Percentiles rank a stretch among this genome's conserved stretches.
Evolutionary conservation across 1,140 invertebrate species (phyloP).

Genomic region (Ylistrum balloti): DNA sequence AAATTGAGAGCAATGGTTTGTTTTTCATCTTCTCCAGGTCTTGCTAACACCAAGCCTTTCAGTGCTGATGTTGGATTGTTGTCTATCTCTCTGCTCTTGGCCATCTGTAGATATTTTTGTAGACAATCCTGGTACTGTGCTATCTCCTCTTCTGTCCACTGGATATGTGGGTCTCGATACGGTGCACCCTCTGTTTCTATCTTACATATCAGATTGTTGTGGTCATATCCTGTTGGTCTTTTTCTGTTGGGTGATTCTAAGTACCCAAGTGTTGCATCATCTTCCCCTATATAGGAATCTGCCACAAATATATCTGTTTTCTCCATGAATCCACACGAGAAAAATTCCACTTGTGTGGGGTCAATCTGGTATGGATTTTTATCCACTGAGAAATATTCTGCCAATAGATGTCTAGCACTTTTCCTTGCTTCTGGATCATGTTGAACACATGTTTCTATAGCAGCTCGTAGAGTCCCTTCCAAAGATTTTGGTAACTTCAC

Average conservation of each 20-base stretch:
- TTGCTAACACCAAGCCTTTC: slow-evolving; percentile 49
- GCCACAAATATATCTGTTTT: slow-evolving; percentile 67
- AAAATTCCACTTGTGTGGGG: slow-evolving; percentile 57
- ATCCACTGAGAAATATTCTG: slow-evolving; percentile 48
- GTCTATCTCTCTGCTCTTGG: slow-evolving; percentile 58
- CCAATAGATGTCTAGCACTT: slow-evolving; percentile 41
- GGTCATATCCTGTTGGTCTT: slow-evolving; percentile 60
- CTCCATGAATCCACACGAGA: slow-evolving; percentile 64
- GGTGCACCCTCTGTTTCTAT: slow-evolving; percentile 58
- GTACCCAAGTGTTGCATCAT: slow-evolving; percentile 45
- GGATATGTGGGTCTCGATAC: slow-evolving; percentile 50
- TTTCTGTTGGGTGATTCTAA: slow-evolving; percentile 43
- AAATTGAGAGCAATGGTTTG: slow-evolving; percentile 57
- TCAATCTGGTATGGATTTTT: slow-evolving; percentile 58
- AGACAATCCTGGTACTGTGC: slow-evolving; percentile 48
- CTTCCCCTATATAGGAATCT: slow-evolving; percentile 58
- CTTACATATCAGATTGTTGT: slow-evolving; percentile 54
- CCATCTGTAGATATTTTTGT: slow-evolving; percentile 43
- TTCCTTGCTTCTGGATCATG: slow-evolving; percentile 51
- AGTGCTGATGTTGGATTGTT: slow-evolving; percentile 64
- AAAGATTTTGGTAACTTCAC: slow-evolving; percentile 20
- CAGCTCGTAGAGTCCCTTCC: not conserved
- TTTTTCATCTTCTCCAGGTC: slow-evolving; percentile 59
- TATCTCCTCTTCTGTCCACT: slow-evolving; percentile 52
- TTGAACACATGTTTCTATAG: slow-evolving; percentile 43